Base-by-base conservation (phyloP, 2,888 invertebrate species). In the Acanthosoma haemorrhoidale region DNA sequence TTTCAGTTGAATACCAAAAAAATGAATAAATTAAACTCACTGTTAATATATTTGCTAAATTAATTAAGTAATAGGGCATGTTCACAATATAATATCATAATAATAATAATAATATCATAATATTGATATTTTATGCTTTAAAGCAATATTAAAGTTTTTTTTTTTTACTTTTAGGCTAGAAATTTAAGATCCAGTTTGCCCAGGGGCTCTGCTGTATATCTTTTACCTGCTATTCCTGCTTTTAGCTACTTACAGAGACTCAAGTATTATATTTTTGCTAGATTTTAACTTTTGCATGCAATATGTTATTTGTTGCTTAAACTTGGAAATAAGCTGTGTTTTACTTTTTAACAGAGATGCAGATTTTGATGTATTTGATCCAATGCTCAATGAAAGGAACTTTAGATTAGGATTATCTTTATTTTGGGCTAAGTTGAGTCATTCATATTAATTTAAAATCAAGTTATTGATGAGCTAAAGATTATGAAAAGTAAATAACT, bases 291-390 rank as follows among this genome's bases (percentile, higher is more conserved):
- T 3, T 59, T 41, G 4, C 4, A 8, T 41, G 6, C 4, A 5
- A 16, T 41, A 8, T 4, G 4, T 41, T 41, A 8, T 41, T 15
- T 41, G 6, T 41, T 41, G 4, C 18, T 41, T n/a, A 41, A 41
- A 41, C 13, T 41, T 16, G 11, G 11, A 25, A 21, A 11, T 31
- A 13, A n/a, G 6, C 4, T 34, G 11, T n/a, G n/a, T 25, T 9
- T 25, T 2, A n/a, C n/a, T 25, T 25, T 31, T 41, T 18, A 31
- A 31, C 15, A 67, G 67, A 16, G 67, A 67, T 51, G 31, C 43
- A 25, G 51, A 57, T n/a, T 67, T 67, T 36, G 57, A 67, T 57
- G n/a, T 67, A 31, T 67, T 67, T 57, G 51, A 57, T 6, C 67
- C 67, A 2, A 13, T 34, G 1, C 18, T 67, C 1, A n/a, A 15